Evolutionary conservation across 2,888 invertebrate species (phyloP).

Genomic region (Desoria tigrina): DNA sequence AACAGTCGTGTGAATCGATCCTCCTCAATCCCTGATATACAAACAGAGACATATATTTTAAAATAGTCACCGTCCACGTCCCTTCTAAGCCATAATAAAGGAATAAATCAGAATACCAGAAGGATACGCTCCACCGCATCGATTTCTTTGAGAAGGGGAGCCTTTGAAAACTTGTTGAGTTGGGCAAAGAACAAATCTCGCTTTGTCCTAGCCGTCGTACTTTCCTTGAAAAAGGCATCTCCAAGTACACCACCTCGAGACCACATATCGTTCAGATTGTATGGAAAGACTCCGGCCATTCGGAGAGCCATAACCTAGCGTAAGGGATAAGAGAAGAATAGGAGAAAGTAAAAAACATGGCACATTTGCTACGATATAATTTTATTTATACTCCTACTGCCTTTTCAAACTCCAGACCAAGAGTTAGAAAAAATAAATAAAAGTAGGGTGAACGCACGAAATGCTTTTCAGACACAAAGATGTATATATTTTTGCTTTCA

Average conservation of each 20-base stretch:
- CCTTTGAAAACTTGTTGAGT: conserved; percentile 46
- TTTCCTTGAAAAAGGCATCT: conserved; percentile 31
- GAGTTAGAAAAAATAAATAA: too few relatives aligned
- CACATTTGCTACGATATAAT: background rate
- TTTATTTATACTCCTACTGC: background rate
- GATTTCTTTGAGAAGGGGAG: conserved; percentile 46
- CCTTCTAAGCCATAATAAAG: too few relatives aligned
- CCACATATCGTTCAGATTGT: conserved; percentile 46
- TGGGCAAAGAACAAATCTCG: conserved; percentile 45
- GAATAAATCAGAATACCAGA: too few relatives aligned
- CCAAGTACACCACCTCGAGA: conserved; percentile 24
- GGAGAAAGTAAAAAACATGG: background rate
- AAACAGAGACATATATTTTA: too few relatives aligned
- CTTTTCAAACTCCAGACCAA: too few relatives aligned
- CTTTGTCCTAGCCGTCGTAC: conserved; percentile 27
- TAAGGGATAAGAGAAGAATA: background rate
- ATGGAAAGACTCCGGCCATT: conserved; percentile 46
- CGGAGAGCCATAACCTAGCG: conserved; percentile 45
- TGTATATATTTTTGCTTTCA: too few relatives aligned
- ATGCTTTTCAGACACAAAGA: too few relatives aligned
- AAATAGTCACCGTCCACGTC: too few relatives aligned
- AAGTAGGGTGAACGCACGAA: too few relatives aligned
- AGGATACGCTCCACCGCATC: conserved; percentile 46
- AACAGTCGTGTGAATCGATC: conserved; percentile 50
- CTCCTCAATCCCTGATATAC: conserved; percentile 41